These are phyloP conservation scores for Drosophila takahashii DNA, from an alignment of 1,140 invertebrate genomes.

Conservation along the genomic window DNA sequence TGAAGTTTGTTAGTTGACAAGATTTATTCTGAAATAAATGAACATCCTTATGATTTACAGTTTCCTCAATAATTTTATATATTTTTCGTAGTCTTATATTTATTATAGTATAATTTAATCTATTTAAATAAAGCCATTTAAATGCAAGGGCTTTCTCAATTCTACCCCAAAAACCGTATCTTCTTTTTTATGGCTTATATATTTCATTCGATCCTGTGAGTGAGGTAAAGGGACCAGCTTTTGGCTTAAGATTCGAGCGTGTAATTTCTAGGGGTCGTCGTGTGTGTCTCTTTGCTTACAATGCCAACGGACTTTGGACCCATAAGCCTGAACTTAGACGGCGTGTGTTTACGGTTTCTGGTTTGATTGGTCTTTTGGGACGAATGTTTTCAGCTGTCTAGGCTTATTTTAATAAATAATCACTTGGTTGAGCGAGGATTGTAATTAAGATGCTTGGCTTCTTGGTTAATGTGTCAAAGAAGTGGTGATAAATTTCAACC, in stretches of 20 bases:
- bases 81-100: no score
- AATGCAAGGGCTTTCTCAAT: not conserved
- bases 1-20: not conserved
- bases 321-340: conserved; percentile 36
- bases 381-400: conserved; percentile 23
- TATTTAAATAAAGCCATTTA: not conserved
- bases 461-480: conserved; percentile 2
- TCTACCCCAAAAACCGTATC: not conserved
- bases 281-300: conserved; percentile 40
- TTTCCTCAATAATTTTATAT: not conserved
- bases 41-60: not conserved
- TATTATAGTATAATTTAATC: no score
- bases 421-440: conserved; percentile 13
- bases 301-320: conserved; percentile 49
- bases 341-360: conserved; percentile 12
- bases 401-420: conserved; percentile 37
- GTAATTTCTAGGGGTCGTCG: conserved; percentile 32
- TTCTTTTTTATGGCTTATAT: not conserved
- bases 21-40: not conserved
- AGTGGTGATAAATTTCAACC: not conserved
- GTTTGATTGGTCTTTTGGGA: conserved; percentile 44
- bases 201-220: conserved; percentile 11
- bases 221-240: conserved; percentile 15
- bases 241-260: conserved; percentile 35
- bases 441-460: conserved; percentile 22